Evolutionary conservation across 2,113 vertebrate genomes (phyloP), one percentile per base, ranked within the genome.

Genomic region (Octodon degus): DNA sequence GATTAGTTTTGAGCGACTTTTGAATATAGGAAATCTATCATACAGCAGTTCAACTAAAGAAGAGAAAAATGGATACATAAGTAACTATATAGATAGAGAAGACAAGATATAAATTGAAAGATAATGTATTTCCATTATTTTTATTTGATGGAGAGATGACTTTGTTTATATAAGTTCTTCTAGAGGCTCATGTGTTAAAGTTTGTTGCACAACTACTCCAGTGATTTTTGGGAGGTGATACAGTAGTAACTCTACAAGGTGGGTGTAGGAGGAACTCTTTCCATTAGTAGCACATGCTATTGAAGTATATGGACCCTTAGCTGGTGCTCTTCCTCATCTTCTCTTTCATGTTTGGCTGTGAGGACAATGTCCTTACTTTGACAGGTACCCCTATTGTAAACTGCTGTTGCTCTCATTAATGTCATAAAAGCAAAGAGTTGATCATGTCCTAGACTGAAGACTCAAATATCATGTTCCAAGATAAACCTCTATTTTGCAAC

Each of bases 221-320:
- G 70, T 40, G 20, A 34, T 24, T 1, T 1, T 24, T 24, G 70
- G n/a, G 10, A 40, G 70, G 9, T 43, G 22, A 1, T 27, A 25
- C 3, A 43, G 22, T 43, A 24, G 70, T 24, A n/a, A 4, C 37
- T 76, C 25, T 13, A 27, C 7, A 25, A 25, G 37, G 37, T 76
- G 40, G 22, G 11, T 60, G 14, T 84, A 30, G 14, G 25, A 25
- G 32, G 4, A 60, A 60, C 5, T 0, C 55, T 83, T 83, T n/a
- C 9, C 13, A 5, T 25, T 5, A 32, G 7, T 13, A 27, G 14
- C 3, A n/a, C 24, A 16, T 16, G n/a, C 4, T 30, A 34, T 1
- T 85, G 27, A 85, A 14, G 27, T 2, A 20, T 32, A 47, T 3
- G 10, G 3, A 17, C 7, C 40, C 62, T 24, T 17, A 32, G 9